These are phyloP conservation scores for Rhagologus leucostigma DNA, from an alignment of 2,113 vertebrate species.

Conservation along the genomic window DNA sequence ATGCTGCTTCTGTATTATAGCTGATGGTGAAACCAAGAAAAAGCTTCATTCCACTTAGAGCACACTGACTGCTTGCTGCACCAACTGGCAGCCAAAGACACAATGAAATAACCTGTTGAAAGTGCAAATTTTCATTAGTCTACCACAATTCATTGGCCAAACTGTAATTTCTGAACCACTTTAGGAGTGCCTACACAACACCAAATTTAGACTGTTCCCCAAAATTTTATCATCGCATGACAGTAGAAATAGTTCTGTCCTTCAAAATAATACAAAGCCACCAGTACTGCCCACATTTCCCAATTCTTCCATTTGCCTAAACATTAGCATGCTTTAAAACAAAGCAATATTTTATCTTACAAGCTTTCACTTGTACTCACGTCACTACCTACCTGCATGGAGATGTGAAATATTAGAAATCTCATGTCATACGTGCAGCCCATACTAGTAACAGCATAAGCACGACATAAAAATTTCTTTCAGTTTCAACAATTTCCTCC, in stretches of 20 bases:
- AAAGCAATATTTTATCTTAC: not conserved
- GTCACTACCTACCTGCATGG: not conserved
- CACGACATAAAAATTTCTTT: not conserved
- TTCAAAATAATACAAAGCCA: not conserved
- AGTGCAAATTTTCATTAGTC: not conserved
- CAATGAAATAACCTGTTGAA: not conserved
- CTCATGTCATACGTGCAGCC: rapidly evolving
- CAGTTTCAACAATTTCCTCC: constrained; percentile 53
- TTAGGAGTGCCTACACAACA: not conserved
- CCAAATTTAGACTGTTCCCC: not conserved
- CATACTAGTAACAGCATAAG: not conserved
- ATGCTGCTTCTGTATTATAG: not conserved
- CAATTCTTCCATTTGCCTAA: not conserved
- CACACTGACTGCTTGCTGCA: not conserved
- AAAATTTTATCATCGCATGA: not conserved
- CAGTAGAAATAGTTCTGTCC: not conserved
- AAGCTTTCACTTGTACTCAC: not conserved
- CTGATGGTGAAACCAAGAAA: not conserved
- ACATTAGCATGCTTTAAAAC: not conserved
- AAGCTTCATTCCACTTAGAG: not conserved
- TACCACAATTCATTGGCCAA: not conserved
- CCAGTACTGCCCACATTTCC: not conserved
- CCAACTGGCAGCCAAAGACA: not conserved
- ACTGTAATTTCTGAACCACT: not conserved
- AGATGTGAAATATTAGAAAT: not conserved